Conservation (phyloP, 2,797 vertebrate genomes). For the Pseudochirops corinnae region DNA sequence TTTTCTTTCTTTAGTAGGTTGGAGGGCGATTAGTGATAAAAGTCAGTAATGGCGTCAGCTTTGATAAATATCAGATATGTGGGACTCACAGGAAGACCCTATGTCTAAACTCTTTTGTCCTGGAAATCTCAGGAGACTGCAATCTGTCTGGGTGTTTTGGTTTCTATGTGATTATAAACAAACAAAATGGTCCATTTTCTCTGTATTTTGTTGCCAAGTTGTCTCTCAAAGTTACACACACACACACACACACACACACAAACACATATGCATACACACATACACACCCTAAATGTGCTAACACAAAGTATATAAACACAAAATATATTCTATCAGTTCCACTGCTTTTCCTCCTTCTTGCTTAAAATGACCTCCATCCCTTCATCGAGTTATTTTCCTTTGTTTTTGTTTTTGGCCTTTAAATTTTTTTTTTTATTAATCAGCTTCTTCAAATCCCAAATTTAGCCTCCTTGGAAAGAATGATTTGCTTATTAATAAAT, state of each 20-base stretch:
- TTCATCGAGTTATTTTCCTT: not conserved
- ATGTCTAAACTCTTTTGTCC: constrained; percentile 53
- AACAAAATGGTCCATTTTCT: constrained; percentile 50
- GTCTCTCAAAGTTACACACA: constrained; percentile 50
- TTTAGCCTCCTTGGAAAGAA: constrained; percentile 8
- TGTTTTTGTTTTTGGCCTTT: no score
- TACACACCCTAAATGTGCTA: not conserved
- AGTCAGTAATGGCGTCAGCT: constrained; percentile 35
- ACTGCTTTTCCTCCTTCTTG: not conserved
- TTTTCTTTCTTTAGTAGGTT: constrained; percentile 2
- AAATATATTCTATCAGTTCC: constrained; percentile 48
- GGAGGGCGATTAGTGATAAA: constrained; percentile 58
- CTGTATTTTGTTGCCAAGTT: constrained; percentile 12
- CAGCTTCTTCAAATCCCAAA: constrained; percentile 62
- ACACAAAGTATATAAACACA: constrained; percentile 48
- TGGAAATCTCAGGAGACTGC: constrained; percentile 33
- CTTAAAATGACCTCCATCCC: not conserved
- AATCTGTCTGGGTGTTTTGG: constrained; percentile 26
- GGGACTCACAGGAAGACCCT: constrained; percentile 55
- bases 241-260: not conserved
- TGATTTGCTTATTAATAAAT: constrained; percentile 47
- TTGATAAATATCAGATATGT: constrained; percentile 60
- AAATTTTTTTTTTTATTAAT: constrained; percentile 51
- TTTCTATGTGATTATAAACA: constrained; percentile 59
- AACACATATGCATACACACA: not conserved